A percentile compares a stretch with the other conserved stretches of the same genome.
phyloP scores from a whole-genome alignment of 2,113 vertebrate species.

The Notiomystis cincta region DNA sequence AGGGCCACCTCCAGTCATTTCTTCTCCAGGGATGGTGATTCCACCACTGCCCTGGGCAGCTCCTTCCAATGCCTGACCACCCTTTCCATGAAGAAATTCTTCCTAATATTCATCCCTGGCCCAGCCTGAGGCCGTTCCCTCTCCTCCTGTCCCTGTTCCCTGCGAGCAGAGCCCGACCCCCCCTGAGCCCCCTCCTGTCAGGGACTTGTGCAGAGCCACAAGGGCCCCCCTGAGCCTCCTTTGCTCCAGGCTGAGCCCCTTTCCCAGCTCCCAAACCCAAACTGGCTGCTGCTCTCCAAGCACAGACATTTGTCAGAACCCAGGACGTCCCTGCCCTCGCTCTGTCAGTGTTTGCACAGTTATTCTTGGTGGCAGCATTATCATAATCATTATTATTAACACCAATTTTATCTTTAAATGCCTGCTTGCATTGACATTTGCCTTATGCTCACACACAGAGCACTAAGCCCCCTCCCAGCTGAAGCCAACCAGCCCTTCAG shows the following conservation, averaged over 20 bases:
- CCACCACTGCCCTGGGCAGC: background rate
- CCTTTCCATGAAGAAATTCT: background rate
- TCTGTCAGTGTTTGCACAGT: background rate
- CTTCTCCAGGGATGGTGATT: background rate
- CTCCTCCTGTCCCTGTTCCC: background rate
- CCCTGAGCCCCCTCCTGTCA: background rate
- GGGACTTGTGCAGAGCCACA: background rate
- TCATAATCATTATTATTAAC: background rate
- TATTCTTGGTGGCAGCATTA: background rate
- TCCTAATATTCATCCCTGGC: background rate
- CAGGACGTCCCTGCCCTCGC: background rate
- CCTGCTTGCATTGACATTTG: background rate
- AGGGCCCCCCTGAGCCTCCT: background rate
- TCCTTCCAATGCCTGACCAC: background rate
- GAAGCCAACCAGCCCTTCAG: background rate
- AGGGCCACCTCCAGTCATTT: rapidly evolving
- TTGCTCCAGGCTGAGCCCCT: background rate
- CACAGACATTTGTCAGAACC: background rate
- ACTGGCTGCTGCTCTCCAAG: background rate
- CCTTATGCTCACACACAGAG: background rate
- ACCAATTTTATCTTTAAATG: background rate
- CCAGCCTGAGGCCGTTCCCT: background rate
- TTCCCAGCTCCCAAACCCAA: background rate
- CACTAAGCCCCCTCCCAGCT: background rate
- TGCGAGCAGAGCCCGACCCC: background rate